Evolutionary conservation across 1,140 invertebrate species (phyloP).

Genomic region (Macrostomum lignano): DNA sequence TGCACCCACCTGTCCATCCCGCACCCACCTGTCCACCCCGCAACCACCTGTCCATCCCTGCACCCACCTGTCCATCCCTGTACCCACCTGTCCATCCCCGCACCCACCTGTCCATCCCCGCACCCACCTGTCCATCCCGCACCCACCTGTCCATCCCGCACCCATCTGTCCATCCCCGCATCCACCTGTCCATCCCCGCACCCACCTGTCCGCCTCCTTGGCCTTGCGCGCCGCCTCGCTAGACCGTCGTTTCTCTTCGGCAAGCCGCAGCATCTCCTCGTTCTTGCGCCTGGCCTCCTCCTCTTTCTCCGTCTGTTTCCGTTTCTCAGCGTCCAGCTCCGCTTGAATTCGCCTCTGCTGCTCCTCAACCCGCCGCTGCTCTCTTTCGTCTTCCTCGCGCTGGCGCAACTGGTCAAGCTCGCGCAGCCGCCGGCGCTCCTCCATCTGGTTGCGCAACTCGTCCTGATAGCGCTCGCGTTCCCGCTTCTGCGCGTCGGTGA

Average conservation of each 20-base stretch:
- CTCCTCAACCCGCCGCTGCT: conserved; percentile 7
- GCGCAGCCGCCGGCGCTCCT: conserved; percentile 7
- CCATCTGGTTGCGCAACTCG: conserved; percentile 8
- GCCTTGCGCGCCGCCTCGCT: not conserved
- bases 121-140: too few relatives aligned
- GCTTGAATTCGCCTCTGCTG: conserved; percentile 6
- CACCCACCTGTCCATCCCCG: too few relatives aligned
- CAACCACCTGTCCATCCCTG: too few relatives aligned
- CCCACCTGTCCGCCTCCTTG: not conserved
- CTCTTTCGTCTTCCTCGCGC: conserved; percentile 8
- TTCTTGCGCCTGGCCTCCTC: not conserved
- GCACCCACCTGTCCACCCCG: too few relatives aligned
- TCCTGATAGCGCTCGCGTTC: conserved; percentile 8
- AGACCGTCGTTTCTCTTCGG: too few relatives aligned
- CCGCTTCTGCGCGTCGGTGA: conserved; percentile 7
- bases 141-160: too few relatives aligned
- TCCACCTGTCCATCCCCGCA: too few relatives aligned
- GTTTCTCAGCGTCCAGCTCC: conserved; percentile 6
- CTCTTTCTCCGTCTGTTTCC: not conserved
- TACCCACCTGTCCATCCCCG: too few relatives aligned
- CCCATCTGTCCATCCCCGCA: too few relatives aligned
- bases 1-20: too few relatives aligned
- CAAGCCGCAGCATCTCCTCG: not conserved
- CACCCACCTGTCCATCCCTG: too few relatives aligned
- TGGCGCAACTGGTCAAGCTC: conserved; percentile 7